Evolutionary conservation across 2,113 vertebrate species (phyloP), one percentile per base, ranked within the genome.

Genomic region (Salvelinus namaycush): DNA sequence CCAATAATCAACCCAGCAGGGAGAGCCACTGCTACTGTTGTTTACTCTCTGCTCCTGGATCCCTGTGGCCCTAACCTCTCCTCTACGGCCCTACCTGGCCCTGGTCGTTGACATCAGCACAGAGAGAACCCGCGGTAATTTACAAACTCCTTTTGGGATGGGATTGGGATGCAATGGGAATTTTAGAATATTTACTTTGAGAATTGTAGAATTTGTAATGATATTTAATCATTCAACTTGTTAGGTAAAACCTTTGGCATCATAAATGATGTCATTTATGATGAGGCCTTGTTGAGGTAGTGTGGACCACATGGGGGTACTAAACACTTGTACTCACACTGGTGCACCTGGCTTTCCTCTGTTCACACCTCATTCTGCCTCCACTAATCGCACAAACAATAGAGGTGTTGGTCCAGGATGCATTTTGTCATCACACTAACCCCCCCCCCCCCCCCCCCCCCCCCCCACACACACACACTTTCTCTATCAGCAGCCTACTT

Each of bases 351-450:
- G 73, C 85, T 89, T 92, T 91, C 88, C 90, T 90, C 87, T 87
- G 79, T 89, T 90, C 83, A 87, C 91, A 86, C 39, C 80, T 89
- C 85, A n/a, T 39, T 79, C 74, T 66, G 68, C 54, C 57, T 68
- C 81, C 78, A 76, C 72, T 68, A 44, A 44, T 44, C 39, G 12
- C 39, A 44, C 9, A 12, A 86, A 89, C 87, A 87, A 31, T 0
- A 24, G 87, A 91, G 89, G 92, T 89, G 92, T 83, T 18, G 75
- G 82, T 69, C 78, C 89, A 91, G 92, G 92, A 92, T 91, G 86
- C 87, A 86, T 87, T 91, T 90, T 91, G 88, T 91, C 87, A 82
- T 84, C 84, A 44, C 39, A 44, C 39, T 12, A 11, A 27, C 44
- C 34, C n/a, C 70, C 29, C 49, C 22, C 51, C 26, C 62, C 64